Evolutionary conservation across 2,888 invertebrate species (phyloP).

Genomic region (Plutella xylostella): DNA sequence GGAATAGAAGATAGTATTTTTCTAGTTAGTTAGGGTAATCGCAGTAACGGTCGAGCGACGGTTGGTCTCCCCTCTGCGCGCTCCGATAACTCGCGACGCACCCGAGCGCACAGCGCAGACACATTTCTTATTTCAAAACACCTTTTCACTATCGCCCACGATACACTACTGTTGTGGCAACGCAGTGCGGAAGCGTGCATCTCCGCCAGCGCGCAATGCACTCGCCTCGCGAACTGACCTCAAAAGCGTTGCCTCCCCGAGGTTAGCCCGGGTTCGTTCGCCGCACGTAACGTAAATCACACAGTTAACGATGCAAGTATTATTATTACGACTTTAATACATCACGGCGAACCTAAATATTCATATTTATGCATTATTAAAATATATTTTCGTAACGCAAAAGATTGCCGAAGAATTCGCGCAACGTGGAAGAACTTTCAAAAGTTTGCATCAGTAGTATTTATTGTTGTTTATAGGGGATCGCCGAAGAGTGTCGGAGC

Average conservation of each 20-base stretch:
- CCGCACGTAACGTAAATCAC: conserved; percentile 46
- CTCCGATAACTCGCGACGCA: conserved; percentile 70
- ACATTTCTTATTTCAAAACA: conserved; percentile 58
- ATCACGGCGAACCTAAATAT: conserved; percentile 35
- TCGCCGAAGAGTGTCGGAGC: conserved; percentile 21
- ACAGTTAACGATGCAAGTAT: conserved; percentile 54
- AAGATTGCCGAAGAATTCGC: conserved; percentile 16
- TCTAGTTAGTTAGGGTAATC: conserved; percentile 60
- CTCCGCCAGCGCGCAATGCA: conserved; percentile 42
- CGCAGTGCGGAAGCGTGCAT: conserved; percentile 24
- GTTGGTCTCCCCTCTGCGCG: conserved; percentile 64
- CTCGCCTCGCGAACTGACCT: conserved; percentile 11
- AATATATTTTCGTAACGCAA: conserved; percentile 16
- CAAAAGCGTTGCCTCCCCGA: conserved; percentile 18
- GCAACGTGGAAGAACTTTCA: conserved; percentile 20
- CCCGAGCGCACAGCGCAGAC: conserved; percentile 62
- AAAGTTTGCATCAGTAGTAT: neutral
- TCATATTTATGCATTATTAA: conserved; percentile 25
- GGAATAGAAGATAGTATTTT: conserved; percentile 47
- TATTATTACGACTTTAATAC: conserved; percentile 39
- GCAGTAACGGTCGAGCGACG: conserved; percentile 65
- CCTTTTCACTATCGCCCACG: conserved; percentile 36
- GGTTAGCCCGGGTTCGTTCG: conserved; percentile 37
- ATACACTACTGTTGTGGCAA: conserved; percentile 47
- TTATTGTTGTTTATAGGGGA: conserved; percentile 17